Evolutionary conservation across 92 coral and sea anemone species (phyloP).

Genomic region (Porites divaricata): DNA sequence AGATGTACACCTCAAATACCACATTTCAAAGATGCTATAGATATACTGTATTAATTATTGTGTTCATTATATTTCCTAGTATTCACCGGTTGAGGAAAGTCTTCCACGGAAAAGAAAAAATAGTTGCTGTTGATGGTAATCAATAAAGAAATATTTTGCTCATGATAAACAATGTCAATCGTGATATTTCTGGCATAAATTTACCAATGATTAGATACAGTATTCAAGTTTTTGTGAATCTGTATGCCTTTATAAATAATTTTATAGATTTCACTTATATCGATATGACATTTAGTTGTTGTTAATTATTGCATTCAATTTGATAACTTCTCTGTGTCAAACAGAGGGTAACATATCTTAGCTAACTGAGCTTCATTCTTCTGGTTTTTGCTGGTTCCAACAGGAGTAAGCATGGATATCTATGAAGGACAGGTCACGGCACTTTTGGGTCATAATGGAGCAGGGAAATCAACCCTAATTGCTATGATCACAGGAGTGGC

Average conservation of each 20-base stretch:
- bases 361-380: background rate
- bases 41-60: too few species aligned
- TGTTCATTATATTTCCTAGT: constrained; percentile 33
- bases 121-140: constrained; percentile 90
- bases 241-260: too few species aligned
- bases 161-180: background rate
- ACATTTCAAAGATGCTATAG: too few species aligned
- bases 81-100: constrained; percentile 84
- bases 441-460: constrained; percentile 94
- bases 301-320: too few species aligned
- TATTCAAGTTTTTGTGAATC: too few species aligned
- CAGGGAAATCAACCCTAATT: constrained; percentile 92
- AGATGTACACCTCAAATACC: too few species aligned
- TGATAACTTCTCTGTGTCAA: too few species aligned
- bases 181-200: too few species aligned
- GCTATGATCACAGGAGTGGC: constrained; percentile 88
- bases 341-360: background rate
- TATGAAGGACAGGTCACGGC: constrained; percentile 97
- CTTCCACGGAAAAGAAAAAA: constrained; percentile 76
- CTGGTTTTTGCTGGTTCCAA: background rate
- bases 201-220: too few species aligned
- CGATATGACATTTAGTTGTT: too few species aligned
- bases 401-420: constrained; percentile 90
- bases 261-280: too few species aligned
- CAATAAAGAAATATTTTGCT: background rate